phyloP scores from a whole-genome alignment of 1,140 invertebrate genomes.

The Pachypsylla venusta region DNA sequence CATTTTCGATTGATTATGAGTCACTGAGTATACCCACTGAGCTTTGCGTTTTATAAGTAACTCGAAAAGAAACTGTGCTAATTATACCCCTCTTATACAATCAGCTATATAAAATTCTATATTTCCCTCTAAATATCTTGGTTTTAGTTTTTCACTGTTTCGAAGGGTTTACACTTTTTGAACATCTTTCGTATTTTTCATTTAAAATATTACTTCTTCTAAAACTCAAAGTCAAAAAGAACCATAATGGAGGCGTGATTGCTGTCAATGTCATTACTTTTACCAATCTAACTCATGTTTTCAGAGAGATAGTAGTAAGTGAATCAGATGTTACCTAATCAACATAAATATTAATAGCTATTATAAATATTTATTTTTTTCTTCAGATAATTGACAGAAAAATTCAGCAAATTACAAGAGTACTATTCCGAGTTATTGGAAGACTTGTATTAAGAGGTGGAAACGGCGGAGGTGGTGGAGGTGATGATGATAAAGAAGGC shows the following conservation, averaged over 20 bases:
- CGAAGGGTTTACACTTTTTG: too few species aligned
- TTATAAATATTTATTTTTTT: slow-evolving; percentile 19
- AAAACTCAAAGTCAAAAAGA: background rate
- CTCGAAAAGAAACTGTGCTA: too few species aligned
- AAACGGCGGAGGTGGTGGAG: slow-evolving; percentile 30
- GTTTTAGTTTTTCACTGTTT: too few species aligned
- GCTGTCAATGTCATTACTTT: background rate
- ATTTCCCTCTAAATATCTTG: too few species aligned
- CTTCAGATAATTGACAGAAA: slow-evolving; percentile 63
- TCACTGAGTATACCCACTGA: too few species aligned
- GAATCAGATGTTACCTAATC: too few species aligned
- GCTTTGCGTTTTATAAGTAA: too few species aligned
- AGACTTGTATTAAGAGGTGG: slow-evolving; percentile 42
- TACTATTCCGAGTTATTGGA: slow-evolving; percentile 48
- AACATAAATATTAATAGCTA: slow-evolving; percentile 2
- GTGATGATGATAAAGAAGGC: slow-evolving; percentile 31
- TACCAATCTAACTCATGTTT: background rate
- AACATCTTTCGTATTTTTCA: too few species aligned
- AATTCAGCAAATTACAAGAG: slow-evolving; percentile 50
- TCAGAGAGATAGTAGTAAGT: background rate
- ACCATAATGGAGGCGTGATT: background rate
- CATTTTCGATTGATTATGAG: too few species aligned
- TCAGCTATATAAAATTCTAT: too few species aligned
- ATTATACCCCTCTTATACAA: too few species aligned
- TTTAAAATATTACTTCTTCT: background rate